These are phyloP conservation scores for Fopius arisanus DNA, from an alignment of 1,140 invertebrate species.

Conservation along the genomic window DNA sequence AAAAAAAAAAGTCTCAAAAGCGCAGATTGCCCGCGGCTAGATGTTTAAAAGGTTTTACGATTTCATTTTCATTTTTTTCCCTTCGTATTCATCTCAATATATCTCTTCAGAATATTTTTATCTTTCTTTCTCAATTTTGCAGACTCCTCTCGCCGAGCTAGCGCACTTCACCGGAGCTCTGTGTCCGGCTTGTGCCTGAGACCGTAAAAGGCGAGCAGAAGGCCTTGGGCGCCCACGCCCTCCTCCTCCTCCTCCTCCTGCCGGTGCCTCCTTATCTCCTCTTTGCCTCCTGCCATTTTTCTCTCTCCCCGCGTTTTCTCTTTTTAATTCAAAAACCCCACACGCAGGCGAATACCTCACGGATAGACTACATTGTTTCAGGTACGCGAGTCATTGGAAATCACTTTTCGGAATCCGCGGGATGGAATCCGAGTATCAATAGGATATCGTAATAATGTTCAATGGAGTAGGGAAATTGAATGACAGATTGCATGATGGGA, in stretches of 20 bases:
- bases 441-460: not conserved
- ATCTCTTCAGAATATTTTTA: slow-evolving; percentile 12
- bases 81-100: slow-evolving; percentile 17
- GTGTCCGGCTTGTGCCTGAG: slow-evolving; percentile 46
- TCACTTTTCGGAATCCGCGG: not conserved
- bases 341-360: not conserved
- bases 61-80: slow-evolving; percentile 22
- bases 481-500: too few relatives aligned
- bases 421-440: not conserved
- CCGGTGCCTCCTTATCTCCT: slow-evolving; percentile 30
- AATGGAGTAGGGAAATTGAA: not conserved
- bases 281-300: slow-evolving; percentile 25
- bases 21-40: not conserved
- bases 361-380: too few relatives aligned
- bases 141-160: slow-evolving; percentile 26
- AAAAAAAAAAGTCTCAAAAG: not conserved
- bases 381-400: not conserved
- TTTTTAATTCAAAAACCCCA: not conserved
- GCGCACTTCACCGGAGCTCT: slow-evolving; percentile 24
- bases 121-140: slow-evolving; percentile 30
- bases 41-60: slow-evolving; percentile 17
- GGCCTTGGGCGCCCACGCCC: slow-evolving; percentile 58
- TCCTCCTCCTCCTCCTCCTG: slow-evolving; percentile 42
- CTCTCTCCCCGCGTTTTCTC: slow-evolving; percentile 3
- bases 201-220: slow-evolving; percentile 56